A percentile compares a stretch with the other conserved stretches of the same genome.
Evolutionary conservation across 2,888 invertebrate genomes (phyloP).

Genomic region (Campoplex capitator): DNA sequence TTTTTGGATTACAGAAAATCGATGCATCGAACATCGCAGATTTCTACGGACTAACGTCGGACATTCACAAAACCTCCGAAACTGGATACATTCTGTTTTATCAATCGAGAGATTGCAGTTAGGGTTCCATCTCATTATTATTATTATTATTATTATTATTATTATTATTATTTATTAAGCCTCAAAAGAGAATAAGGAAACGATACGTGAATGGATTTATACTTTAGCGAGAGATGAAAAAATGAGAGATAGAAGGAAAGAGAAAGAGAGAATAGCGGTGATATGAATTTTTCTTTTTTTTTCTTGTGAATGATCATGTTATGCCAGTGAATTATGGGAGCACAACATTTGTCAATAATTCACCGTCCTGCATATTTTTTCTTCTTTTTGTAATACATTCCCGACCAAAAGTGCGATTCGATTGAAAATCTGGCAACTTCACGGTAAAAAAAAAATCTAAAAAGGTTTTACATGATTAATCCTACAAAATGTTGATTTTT

Average conservation of each 20-base stretch:
- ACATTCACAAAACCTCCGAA: constrained; percentile 99
- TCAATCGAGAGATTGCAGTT: constrained; percentile 93
- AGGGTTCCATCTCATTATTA: constrained; percentile 70
- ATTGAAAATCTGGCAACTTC: not conserved
- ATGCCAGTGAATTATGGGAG: constrained; percentile 56
- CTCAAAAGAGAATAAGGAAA: constrained; percentile 45
- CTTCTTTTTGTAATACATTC: not conserved
- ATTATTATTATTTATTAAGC: constrained; percentile 66
- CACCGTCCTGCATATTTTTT: not conserved
- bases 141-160: constrained; percentile 7
- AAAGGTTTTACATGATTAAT: not conserved
- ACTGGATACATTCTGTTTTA: constrained; percentile 99
- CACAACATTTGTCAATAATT: not conserved
- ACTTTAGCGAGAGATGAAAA: constrained; percentile 69
- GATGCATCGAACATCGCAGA: constrained; percentile 99
- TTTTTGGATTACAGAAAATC: constrained; percentile 92
- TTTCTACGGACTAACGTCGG: constrained; percentile 99
- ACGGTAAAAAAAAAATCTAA: not conserved
- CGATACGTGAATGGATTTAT: constrained; percentile 70
- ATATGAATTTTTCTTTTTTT: constrained; percentile 65
- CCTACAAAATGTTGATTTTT: not conserved
- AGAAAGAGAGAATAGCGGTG: constrained; percentile 41
- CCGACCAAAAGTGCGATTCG: constrained; percentile 3
- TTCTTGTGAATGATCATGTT: constrained; percentile 62
- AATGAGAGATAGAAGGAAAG: constrained; percentile 6